Evolutionary conservation across 2,113 vertebrate genomes (phyloP), one percentile per base, ranked within the genome.

Genomic region (Amblyornis subalaris): DNA sequence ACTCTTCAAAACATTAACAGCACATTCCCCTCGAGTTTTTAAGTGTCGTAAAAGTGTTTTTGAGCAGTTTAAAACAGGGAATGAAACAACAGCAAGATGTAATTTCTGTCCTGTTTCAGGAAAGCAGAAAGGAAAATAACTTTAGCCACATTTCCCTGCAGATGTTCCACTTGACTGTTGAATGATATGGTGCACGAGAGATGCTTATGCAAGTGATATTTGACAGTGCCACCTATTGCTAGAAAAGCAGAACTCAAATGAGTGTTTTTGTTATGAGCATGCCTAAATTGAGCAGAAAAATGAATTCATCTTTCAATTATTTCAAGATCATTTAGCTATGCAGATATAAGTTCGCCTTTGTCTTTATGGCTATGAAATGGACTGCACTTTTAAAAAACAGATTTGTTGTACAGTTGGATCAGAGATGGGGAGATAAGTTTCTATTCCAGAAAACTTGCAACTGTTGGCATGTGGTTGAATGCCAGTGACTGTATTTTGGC

Each of bases 151-250:
- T 89, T 88, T 86, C 47, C 53, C 61, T 83, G 67, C 66, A 84
- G 80, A 72, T 94, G 73, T 92, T 91, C 51, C 72, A 70, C 78
- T 93, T 58, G 58, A 79, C 44, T 73, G 3, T n/a, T 70, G 60
- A 58, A n/a, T 0, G 26, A 62, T 40, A 18, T 48, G 78, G 90
- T 89, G 50, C 64, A 25, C 47, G n/a, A 17, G 20, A 71, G 70
- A n/a, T 44, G 7, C 47, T 83, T 54, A 20, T 2, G 15, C 35
- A 97, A 91, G 71, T 80, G 60, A 29, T 69, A 95, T 94, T 96
- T 95, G 81, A 88, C 70, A 85, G 94, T 95, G 96, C 93, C 91
- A 95, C 89, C 91, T 97, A 93, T 95, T 95, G 93, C 91, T 91
- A 54, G 81, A 88, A 93, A 91, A 80, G 75, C 64, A 88, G 81